Base-by-base conservation (phyloP, 92 coral and sea anemone genomes). In the Zoanthus solanderi region DNA sequence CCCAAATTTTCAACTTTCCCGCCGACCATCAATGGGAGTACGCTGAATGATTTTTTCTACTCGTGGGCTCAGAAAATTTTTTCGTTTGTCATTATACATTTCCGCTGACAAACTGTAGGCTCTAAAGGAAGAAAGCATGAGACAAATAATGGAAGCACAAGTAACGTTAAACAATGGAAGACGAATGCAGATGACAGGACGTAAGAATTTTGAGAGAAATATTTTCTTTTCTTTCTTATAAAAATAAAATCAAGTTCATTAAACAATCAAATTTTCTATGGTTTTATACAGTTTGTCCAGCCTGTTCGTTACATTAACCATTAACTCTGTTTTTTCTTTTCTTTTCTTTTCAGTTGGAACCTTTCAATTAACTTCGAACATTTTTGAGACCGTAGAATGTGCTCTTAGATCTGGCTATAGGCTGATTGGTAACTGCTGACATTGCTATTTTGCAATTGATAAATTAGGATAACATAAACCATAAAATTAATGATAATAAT, bases 391-490 rank as follows among this genome's bases (percentile, higher is more conserved):
- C 52, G 50, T 96, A 66, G 94, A 94, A 44, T 67, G 71, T 56
- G 98, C 98, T 32, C 66, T 96, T 10, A 84, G 84, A 14, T 86
- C 89, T 87, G 98, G 98, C 18, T 96, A 92, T 87, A 90, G 96
- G 79, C 94, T 96, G 46, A 89, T 96, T 72, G 98, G 98, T 96
- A 69, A 37, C 42, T 37, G 4, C 4, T 37, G 42, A 2, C 42
- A 37, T 4, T 37, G 42, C 42, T 37, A 37, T 37, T 37, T 37
- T 37, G 42, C 42, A 37, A 37, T 37, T 37, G 42, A 37, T 37
- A 37, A 37, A 37, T 37, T 37, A 37, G 42, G 4, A 37, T 37
- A 37, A 37, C 42, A 37, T 37, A 37, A 37, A 37, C 42, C 2
- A 37, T 37, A 37, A 37, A 37, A 37, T 37, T 37, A 1, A 37